Base-by-base conservation (phyloP, 2,797 vertebrate species). In the Vireo griseus region DNA sequence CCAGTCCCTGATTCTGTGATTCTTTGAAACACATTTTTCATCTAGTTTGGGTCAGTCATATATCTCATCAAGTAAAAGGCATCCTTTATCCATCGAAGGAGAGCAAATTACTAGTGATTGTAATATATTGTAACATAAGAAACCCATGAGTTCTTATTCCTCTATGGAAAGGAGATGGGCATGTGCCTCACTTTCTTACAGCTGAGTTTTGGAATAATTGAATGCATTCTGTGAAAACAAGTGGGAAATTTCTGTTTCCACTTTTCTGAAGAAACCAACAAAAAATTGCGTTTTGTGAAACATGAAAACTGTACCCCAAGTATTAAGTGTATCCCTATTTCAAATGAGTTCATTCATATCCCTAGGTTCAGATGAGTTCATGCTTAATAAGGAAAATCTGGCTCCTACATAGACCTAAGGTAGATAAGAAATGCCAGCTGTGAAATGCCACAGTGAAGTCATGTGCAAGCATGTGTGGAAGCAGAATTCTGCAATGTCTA, bases 11-110 rank as follows among this genome's bases (percentile, higher is more conserved):
- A 37, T 48, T 57, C 33, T 31, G 47, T 73, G 47, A 52, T 40
- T 22, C 29, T 52, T 18, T 47, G 39, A 80, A 52, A 35, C 16
- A 20, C 11, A 13, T 2, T 19, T 82, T 87, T 84, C 25, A 21
- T 72, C 10, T 10, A 16, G 3, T 5, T 62, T 54, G 16, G 6
- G 15, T 61, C 17, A 61, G 33, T 42, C 33, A 35, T 44, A 8
- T 8, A 71, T 16, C 13, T 83, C 52, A 42, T 57, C 33, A n/a
- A 10, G 62, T 44, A 52, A 74, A 71, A 10, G 19, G 2, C 12
- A 57, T 44, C 16, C 21, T 66, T 90, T 61, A 44, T 39, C 15
- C 3, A 0, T 42, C 0, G 0, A 18, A 26, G 25, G 12, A 57
- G 33, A 52, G 47, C 10, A 78, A 74, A 65, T 55, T 42, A 28